Conservation (phyloP, 2,888 invertebrate genomes). For the Horisme vitalbata region DNA sequence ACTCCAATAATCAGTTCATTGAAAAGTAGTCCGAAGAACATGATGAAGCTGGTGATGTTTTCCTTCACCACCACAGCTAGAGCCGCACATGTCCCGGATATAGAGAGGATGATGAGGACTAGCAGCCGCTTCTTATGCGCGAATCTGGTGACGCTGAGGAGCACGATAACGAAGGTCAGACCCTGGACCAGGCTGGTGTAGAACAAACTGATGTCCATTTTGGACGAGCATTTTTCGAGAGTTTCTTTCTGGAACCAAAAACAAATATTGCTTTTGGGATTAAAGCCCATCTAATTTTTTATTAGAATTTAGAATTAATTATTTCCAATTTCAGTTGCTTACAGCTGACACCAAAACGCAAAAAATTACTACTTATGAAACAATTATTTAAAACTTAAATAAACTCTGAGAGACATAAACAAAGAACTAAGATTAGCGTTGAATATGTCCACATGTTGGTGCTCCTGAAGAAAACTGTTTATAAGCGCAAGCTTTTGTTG, state of each 20-base stretch:
- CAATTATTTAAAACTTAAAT: no score
- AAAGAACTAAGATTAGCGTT: no score
- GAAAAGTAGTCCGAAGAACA: conserved; percentile 44
- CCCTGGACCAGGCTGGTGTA: conserved; percentile 40
- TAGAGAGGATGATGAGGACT: conserved; percentile 37
- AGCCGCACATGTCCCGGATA: conserved; percentile 36
- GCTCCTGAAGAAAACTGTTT: no score
- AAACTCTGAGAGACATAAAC: no score
- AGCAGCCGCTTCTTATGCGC: conserved; percentile 44
- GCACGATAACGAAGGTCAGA: conserved; percentile 38
- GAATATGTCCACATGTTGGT: no score
- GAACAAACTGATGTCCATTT: conserved; percentile 35
- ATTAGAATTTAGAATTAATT: no score
- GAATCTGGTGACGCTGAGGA: conserved; percentile 41
- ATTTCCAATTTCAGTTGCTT: no score
- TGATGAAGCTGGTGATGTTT: conserved; percentile 42
- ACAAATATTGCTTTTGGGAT: no score
- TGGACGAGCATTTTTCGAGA: conserved; percentile 29
- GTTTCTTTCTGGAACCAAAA: conserved; percentile 19
- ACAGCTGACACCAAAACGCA: no score
- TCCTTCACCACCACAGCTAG: conserved; percentile 39
- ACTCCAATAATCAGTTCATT: conserved; percentile 47
- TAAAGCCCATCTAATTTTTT: no score
- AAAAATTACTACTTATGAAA: no score
- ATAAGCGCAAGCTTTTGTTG: no score